Conservation (phyloP, 2,888 invertebrate species). For the Euspilapteryx auroguttella region DNA sequence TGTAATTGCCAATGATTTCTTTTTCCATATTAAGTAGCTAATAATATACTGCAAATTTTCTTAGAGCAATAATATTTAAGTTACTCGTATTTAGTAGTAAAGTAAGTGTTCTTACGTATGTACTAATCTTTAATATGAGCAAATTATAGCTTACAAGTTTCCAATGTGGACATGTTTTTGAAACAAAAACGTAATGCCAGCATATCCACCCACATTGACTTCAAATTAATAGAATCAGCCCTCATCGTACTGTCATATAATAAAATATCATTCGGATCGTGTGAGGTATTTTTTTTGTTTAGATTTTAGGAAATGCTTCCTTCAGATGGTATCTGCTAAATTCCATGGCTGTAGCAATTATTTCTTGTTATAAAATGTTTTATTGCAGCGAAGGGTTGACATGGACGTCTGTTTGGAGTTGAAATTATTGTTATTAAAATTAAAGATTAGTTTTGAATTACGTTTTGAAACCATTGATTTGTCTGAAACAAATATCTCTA, state of each 20-base stretch:
- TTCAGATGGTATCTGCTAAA: slow-evolving; percentile 26
- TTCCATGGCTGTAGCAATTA: slow-evolving; percentile 13
- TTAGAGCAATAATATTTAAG: too few species aligned
- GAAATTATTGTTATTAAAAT: neutral
- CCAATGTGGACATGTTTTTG: too few species aligned
- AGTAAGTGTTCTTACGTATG: too few species aligned
- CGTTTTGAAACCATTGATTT: too few species aligned
- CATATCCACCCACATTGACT: slow-evolving; percentile 58
- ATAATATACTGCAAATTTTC: too few species aligned
- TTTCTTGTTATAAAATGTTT: slow-evolving; percentile 1
- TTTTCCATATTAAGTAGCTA: too few species aligned
- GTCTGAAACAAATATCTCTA: too few species aligned
- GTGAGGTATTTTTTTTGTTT: slow-evolving; percentile 53
- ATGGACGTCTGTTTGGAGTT: neutral
- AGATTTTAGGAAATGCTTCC: slow-evolving; percentile 36
- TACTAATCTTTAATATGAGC: too few species aligned
- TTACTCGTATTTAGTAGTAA: too few species aligned
- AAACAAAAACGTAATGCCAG: slow-evolving; percentile 52
- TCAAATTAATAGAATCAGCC: slow-evolving; percentile 59
- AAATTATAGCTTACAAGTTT: too few species aligned
- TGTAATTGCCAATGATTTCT: too few species aligned
- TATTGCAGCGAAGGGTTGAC: slow-evolving; percentile 1
- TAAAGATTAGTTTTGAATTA: neutral
- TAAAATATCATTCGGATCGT: slow-evolving; percentile 49
- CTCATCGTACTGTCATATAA: slow-evolving; percentile 50